Percentiles rank a stretch among this genome's conserved stretches.
Evolutionary conservation across 2,113 vertebrate species (phyloP).

Genomic region (Leuciscus idus): DNA sequence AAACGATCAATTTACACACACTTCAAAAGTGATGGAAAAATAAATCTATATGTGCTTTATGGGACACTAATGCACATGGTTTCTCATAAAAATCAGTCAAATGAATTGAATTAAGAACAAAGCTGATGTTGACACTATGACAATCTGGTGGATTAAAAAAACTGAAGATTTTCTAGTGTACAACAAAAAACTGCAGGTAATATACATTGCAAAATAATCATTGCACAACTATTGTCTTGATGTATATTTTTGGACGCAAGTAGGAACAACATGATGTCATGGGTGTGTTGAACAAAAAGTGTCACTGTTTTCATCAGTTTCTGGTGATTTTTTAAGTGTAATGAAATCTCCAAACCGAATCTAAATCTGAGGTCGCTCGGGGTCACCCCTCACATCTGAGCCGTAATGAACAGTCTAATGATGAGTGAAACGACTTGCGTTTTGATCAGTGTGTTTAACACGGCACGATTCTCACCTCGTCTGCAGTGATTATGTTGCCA

Average conservation of each 20-base stretch:
- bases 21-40: slow-evolving; percentile 33
- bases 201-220: too few relatives aligned
- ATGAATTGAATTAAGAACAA: background rate
- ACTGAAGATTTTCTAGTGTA: background rate
- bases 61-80: background rate
- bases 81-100: background rate
- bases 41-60: slow-evolving; percentile 4
- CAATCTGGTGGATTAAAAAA: background rate
- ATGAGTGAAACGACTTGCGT: background rate
- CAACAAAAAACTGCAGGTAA: background rate
- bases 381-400: background rate
- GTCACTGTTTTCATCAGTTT: background rate
- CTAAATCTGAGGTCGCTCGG: background rate
- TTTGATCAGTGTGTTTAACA: slow-evolving; percentile 4
- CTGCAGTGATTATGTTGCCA: background rate
- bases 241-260: background rate
- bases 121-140: background rate
- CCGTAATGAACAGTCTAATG: slow-evolving; percentile 24
- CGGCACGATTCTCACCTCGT: background rate
- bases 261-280: background rate
- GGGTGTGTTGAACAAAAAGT: background rate
- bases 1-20: background rate
- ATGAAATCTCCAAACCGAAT: background rate
- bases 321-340: background rate
- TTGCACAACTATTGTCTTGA: background rate